Evolutionary conservation across 1,140 invertebrate species (phyloP).

Genomic region (Homalodisca vitripennis): DNA sequence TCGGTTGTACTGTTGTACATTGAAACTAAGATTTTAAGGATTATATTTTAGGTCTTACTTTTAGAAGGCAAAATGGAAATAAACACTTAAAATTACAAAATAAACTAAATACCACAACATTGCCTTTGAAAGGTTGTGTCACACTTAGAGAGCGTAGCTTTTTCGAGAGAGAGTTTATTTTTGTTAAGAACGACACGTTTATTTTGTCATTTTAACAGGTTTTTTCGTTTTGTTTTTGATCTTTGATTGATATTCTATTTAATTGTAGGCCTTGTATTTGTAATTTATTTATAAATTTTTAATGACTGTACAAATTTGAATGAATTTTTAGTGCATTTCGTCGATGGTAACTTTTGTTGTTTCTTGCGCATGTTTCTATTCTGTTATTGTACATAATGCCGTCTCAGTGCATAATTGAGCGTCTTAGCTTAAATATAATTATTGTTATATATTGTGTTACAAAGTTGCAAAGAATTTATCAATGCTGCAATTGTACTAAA

Average conservation of each 20-base stretch:
- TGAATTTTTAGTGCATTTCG: not conserved
- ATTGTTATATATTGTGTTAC: slow-evolving; percentile 27
- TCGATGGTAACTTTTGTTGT: slow-evolving; percentile 19
- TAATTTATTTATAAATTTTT: slow-evolving; percentile 23
- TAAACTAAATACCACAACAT: not conserved
- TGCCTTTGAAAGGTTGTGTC: slow-evolving; percentile 7
- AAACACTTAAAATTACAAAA: slow-evolving; percentile 14
- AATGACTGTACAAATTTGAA: slow-evolving; percentile 17
- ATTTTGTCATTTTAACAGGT: slow-evolving; percentile 14
- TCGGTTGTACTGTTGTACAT: not conserved
- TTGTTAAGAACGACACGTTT: not conserved
- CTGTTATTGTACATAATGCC: slow-evolving; percentile 18
- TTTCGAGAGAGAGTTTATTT: not conserved
- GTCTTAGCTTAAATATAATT: slow-evolving; percentile 15
- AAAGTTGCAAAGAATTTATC: slow-evolving; percentile 24
- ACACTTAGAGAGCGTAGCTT: not conserved
- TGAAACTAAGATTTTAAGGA: not conserved
- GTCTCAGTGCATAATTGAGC: not conserved
- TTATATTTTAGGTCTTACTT: not conserved
- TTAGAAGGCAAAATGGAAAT: slow-evolving; percentile 14
- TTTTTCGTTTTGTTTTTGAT: slow-evolving; percentile 11
- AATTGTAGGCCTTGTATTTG: not conserved
- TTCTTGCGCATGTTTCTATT: not conserved
- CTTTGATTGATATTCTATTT: slow-evolving; percentile 17
- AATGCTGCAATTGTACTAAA: slow-evolving; percentile 17